Percentiles rank a stretch among this genome's conserved stretches.
Evolutionary conservation across 1,140 invertebrate species (phyloP).

Genomic region (Heliconius eleuchia): DNA sequence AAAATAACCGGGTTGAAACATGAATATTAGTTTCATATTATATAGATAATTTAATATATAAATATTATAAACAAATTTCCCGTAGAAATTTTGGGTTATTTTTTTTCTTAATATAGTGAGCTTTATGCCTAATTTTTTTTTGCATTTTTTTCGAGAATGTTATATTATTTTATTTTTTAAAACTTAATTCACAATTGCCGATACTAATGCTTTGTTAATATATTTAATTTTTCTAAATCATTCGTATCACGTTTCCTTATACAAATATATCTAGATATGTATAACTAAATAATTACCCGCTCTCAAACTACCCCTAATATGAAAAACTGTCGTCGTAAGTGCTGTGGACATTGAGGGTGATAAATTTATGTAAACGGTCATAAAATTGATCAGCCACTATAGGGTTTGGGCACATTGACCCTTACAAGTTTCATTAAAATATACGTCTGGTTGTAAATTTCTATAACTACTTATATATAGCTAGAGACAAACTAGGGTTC

Average conservation of each 20-base stretch:
- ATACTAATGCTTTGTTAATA: no score
- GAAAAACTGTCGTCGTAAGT: slow-evolving; percentile 9
- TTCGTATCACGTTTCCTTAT: background rate
- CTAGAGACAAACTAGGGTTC: no score
- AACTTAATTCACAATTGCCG: no score
- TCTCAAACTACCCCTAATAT: slow-evolving; percentile 8
- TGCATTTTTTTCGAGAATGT: no score
- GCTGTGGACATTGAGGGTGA: slow-evolving; percentile 30
- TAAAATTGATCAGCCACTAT: slow-evolving; percentile 35
- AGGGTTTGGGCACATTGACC: slow-evolving; percentile 34
- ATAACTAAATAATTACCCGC: background rate
- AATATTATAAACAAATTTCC: background rate
- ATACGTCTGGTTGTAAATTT: background rate
- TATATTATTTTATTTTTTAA: no score
- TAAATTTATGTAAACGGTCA: slow-evolving; percentile 40
- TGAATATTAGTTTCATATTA: no score
- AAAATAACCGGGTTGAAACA: no score
- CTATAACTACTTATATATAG: background rate
- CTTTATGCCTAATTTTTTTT: no score
- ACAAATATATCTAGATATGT: background rate
- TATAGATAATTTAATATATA: no score
- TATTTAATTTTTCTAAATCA: background rate
- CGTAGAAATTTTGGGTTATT: no score
- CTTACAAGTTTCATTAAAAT: slow-evolving; percentile 1
- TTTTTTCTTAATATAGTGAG: no score